These are phyloP conservation scores for Crambe crambe DNA, from an alignment of 37 sponge, comb jelly and placozoan species.

Conservation along the genomic window DNA sequence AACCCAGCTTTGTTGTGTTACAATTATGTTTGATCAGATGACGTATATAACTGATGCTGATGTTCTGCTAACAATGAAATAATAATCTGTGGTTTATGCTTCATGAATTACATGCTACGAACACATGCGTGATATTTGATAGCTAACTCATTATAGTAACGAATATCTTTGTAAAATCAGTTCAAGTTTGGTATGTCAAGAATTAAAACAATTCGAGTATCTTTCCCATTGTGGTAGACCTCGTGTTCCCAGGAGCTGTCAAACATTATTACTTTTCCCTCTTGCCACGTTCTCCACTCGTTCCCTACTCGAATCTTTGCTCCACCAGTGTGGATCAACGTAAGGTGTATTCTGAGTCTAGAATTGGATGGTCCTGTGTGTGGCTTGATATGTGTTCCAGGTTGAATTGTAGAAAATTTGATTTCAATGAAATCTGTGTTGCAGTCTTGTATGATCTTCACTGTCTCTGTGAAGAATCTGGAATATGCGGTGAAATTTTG, in stretches of 20 bases:
- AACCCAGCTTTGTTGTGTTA: no score
- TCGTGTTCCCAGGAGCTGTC: conserved; percentile 94
- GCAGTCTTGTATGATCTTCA: conserved; percentile 40
- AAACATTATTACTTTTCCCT: conserved; percentile 84
- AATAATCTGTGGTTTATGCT: no score
- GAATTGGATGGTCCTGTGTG: conserved; percentile 94
- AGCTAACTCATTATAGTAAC: no score
- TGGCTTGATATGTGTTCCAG: conserved; percentile 84
- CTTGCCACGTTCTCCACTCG: conserved; percentile 82
- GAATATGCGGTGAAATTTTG: conserved; percentile 47
- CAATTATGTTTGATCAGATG: no score
- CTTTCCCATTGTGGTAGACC: conserved; percentile 67
- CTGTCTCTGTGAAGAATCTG: conserved; percentile 66
- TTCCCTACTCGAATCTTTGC: conserved; percentile 75
- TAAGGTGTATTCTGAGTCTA: conserved; percentile 73
- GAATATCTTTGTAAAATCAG: no score
- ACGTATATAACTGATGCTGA: no score
- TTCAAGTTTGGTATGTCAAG: conserved; percentile 77
- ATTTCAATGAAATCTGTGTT: conserved; percentile 74
- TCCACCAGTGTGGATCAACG: conserved; percentile 82
- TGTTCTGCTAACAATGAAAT: no score
- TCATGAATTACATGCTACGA: no score
- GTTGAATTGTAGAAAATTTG: conserved; percentile 86
- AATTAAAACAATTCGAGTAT: conserved; percentile 77
- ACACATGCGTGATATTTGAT: no score